Percentiles rank a stretch among this genome's conserved stretches.
Conservation (phyloP, 2,888 invertebrate species). For the Parthenolecanium corni region DNA sequence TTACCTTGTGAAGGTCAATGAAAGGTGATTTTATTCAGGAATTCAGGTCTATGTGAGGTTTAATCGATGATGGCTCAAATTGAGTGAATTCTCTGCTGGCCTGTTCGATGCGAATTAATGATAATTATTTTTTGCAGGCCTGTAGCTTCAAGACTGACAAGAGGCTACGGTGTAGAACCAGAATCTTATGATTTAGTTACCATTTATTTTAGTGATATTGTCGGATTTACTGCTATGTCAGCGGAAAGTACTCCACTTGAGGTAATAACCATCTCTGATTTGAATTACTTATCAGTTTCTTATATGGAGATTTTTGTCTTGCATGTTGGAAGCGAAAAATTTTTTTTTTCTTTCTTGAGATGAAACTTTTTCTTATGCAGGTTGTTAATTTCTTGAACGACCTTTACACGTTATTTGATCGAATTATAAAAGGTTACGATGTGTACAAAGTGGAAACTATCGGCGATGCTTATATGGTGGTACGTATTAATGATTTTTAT, state of each 20-base stretch:
- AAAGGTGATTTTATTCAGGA: too few species aligned
- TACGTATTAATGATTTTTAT: conserved; percentile 39
- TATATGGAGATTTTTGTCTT: background rate
- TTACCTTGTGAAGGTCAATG: too few species aligned
- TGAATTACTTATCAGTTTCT: background rate
- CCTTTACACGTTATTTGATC: conserved; percentile 92
- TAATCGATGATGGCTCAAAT: too few species aligned
- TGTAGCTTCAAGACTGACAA: conserved; percentile 75
- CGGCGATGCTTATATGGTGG: conserved; percentile 70
- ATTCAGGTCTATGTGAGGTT: too few species aligned
- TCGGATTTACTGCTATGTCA: conserved; percentile 91
- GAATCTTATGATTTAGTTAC: conserved; percentile 89
- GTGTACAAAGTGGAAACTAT: conserved; percentile 97
- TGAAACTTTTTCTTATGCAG: conserved; percentile 40
- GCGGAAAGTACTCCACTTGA: conserved; percentile 86
- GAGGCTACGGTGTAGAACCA: conserved; percentile 80
- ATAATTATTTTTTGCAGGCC: conserved; percentile 45
- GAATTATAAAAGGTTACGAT: conserved; percentile 90
- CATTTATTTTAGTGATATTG: conserved; percentile 95
- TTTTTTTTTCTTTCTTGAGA: background rate
- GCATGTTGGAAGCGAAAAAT: background rate
- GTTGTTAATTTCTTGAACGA: conserved; percentile 95
- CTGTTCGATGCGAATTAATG: too few species aligned
- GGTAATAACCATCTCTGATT: conserved; percentile 39
- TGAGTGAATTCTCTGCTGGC: too few species aligned